These are phyloP conservation scores for Orthosia gracilis DNA, from an alignment of 2,888 invertebrate species.

Conservation along the genomic window DNA sequence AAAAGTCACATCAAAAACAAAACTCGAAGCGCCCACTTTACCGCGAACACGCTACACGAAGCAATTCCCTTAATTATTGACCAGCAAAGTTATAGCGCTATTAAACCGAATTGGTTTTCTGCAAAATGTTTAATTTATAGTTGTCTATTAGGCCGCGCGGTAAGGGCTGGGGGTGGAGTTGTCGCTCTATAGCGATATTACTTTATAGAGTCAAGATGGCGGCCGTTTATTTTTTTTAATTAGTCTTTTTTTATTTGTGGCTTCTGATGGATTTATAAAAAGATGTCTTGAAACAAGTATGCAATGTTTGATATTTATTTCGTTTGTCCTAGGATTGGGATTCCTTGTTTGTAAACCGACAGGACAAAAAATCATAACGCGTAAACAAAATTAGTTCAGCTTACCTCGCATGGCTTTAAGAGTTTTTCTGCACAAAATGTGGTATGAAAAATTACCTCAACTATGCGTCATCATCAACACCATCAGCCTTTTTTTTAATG, in stretches of 20 bases:
- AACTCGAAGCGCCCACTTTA: constrained; percentile 25
- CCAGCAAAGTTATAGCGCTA: constrained; percentile 66
- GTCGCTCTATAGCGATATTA: constrained; percentile 31
- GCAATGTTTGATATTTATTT: no score
- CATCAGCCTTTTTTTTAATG: no score
- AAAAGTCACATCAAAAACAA: background rate
- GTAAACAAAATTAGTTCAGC: no score
- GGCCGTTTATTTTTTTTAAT: constrained; percentile 24
- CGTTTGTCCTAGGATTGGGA: no score
- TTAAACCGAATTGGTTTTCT: constrained; percentile 70
- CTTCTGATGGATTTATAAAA: background rate
- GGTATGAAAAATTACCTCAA: no score
- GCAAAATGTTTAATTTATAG: constrained; percentile 69
- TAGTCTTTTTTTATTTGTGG: background rate
- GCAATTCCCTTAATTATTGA: constrained; percentile 66
- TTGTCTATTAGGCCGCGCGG: constrained; percentile 57
- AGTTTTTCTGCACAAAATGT: no score
- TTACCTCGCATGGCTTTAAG: no score
- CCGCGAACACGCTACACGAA: constrained; percentile 34
- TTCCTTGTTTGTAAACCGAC: no score
- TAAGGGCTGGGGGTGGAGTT: constrained; percentile 29
- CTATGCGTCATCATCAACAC: no score
- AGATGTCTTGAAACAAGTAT: background rate
- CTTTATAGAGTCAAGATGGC: constrained; percentile 24
- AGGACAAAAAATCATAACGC: no score